A percentile compares a stretch with the other conserved stretches of the same genome.
phyloP scores from a whole-genome alignment of 2,797 vertebrate genomes.

The Gadopsis marmoratus region DNA sequence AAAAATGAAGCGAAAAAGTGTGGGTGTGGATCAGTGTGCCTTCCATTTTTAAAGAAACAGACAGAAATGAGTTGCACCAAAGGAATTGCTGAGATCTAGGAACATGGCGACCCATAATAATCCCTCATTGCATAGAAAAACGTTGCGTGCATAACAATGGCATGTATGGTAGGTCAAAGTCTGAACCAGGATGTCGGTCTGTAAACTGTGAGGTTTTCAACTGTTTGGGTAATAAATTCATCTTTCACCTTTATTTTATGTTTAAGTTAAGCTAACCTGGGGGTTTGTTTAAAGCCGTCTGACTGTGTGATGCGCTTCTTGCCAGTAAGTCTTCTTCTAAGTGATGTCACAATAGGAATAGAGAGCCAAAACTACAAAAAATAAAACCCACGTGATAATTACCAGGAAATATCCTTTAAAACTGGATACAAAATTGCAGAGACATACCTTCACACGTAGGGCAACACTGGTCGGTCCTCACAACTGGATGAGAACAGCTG shows the following conservation, averaged over 20 bases:
- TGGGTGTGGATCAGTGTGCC: constrained; percentile 50
- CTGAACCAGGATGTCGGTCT: constrained; percentile 3
- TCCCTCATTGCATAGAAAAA: constrained; percentile 11
- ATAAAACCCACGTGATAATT: background rate
- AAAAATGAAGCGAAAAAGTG: background rate
- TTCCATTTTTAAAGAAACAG: constrained; percentile 54
- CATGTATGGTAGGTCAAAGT: background rate
- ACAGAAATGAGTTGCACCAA: background rate
- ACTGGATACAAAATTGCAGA: background rate
- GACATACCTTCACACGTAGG: constrained; percentile 86
- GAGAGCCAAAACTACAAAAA: background rate
- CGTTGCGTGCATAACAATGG: background rate
- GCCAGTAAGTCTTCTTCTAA: background rate
- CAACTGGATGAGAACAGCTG: constrained; percentile 82
- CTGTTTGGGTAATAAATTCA: background rate
- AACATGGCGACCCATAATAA: background rate
- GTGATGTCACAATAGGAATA: background rate
- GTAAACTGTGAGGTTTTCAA: background rate
- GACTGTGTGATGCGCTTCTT: background rate
- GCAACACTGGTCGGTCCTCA: constrained; percentile 86
- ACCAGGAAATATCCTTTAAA: background rate
- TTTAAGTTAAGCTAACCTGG: background rate
- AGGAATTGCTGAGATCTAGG: background rate
- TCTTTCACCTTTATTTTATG: background rate
- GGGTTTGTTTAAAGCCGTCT: background rate